A percentile compares a stretch with the other conserved stretches of the same genome.
Conservation (phyloP, 2,113 vertebrate genomes). For the Zingel zingel region DNA sequence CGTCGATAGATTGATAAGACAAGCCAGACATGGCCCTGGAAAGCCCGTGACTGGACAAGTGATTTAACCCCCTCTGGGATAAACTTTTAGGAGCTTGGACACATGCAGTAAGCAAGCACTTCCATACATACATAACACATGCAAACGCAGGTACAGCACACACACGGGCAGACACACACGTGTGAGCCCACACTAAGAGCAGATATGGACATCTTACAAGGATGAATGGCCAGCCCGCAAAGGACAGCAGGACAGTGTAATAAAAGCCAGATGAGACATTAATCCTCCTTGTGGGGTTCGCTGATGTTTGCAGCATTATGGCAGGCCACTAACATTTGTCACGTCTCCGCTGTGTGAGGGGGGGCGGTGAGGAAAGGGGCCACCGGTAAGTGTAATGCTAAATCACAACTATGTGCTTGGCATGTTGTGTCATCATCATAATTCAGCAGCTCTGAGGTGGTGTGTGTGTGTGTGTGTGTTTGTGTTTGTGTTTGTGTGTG, state of each 20-base stretch:
- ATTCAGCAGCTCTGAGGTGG: not conserved
- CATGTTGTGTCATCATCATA: constrained; percentile 68
- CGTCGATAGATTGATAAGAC: constrained; percentile 86
- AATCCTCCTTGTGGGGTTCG: constrained; percentile 77
- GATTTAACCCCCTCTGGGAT: constrained; percentile 67
- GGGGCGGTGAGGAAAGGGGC: constrained; percentile 47
- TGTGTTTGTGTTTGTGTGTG: no score
- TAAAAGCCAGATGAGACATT: constrained; percentile 78
- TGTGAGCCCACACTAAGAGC: constrained; percentile 41
- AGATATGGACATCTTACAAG: constrained; percentile 73
- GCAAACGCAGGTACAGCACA: constrained; percentile 26
- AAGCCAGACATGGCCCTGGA: constrained; percentile 73
- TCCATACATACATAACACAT: constrained; percentile 27
- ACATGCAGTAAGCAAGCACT: constrained; percentile 15
- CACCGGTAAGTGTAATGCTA: constrained; percentile 56
- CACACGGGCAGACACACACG: not conserved
- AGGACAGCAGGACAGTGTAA: constrained; percentile 76
- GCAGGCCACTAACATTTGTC: constrained; percentile 69
- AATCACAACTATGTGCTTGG: constrained; percentile 60
- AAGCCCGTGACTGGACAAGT: constrained; percentile 54
- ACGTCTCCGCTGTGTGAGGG: constrained; percentile 24
- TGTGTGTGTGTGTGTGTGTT: not conserved
- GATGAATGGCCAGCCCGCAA: constrained; percentile 69
- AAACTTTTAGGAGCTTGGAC: constrained; percentile 43
- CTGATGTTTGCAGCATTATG: constrained; percentile 80